Conservation (phyloP, 2,113 vertebrate species). For the Nannospalax galili region DNA sequence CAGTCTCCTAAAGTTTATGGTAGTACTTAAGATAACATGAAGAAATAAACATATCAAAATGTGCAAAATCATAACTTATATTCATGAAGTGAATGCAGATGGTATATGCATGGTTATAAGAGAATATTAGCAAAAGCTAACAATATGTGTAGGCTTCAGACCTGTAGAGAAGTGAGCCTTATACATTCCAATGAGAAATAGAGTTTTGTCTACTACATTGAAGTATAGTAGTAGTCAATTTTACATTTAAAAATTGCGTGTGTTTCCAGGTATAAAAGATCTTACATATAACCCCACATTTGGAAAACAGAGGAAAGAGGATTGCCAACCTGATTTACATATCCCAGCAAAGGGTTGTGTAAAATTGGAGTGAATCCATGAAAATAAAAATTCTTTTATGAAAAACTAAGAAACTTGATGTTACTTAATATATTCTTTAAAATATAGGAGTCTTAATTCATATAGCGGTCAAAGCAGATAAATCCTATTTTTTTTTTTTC, state of each 20-base stretch:
- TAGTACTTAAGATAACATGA: constrained; percentile 9
- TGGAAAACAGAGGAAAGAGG: no score
- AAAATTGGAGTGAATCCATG: not conserved
- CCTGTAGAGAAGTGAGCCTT: not conserved
- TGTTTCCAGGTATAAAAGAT: no score
- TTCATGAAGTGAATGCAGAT: not conserved
- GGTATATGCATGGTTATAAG: not conserved
- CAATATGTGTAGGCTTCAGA: not conserved
- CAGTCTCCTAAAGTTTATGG: constrained; percentile 55
- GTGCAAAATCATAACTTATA: constrained; percentile 37
- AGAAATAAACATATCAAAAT: constrained; percentile 37
- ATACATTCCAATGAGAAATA: not conserved
- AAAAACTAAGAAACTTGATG: not conserved
- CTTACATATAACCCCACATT: no score
- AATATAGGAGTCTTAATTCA: not conserved
- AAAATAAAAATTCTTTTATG: not conserved
- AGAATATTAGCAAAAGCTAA: not conserved
- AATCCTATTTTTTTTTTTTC: not conserved
- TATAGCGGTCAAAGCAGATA: not conserved
- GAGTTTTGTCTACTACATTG: not conserved
- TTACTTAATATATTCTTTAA: not conserved
- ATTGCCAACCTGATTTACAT: no score
- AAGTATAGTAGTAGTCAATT: no score
- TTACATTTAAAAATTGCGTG: no score
- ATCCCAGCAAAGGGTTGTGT: not conserved